Conservation (phyloP, 1,140 invertebrate species). For the Procambarus clarkii region DNA sequence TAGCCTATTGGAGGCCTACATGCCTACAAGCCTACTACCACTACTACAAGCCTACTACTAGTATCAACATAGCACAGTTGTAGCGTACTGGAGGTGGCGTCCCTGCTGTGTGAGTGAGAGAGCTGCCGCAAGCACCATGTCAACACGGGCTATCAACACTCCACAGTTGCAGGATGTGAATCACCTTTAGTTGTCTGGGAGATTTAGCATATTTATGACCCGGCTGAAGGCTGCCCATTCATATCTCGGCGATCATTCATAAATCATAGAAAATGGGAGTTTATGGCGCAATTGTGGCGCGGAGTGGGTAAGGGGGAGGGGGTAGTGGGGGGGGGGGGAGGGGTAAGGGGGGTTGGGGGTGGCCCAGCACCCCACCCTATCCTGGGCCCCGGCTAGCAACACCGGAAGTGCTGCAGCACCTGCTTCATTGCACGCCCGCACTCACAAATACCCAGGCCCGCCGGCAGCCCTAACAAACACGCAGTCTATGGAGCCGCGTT, state of each 20-base stretch:
- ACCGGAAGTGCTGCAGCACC: too few species aligned
- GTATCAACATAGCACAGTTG: too few species aligned
- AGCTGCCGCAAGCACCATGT: not conserved
- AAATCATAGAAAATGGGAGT: constrained; percentile 12
- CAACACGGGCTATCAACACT: not conserved
- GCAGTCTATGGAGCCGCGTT: too few species aligned
- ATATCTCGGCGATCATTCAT: constrained; percentile 3
- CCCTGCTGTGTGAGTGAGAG: not conserved
- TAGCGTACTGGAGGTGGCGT: too few species aligned
- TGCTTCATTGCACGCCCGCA: too few species aligned
- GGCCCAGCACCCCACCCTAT: not conserved
- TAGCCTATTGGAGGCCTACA: too few species aligned
- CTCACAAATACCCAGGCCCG: too few species aligned
- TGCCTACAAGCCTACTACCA: too few species aligned
- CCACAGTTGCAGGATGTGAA: not conserved
- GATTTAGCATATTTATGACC: not conserved
- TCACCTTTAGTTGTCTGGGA: not conserved
- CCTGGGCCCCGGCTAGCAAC: too few species aligned
- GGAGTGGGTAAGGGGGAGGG: not conserved
- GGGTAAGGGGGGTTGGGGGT: not conserved
- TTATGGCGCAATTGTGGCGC: not conserved
- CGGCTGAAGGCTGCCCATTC: not conserved
- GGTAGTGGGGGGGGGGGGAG: not conserved
- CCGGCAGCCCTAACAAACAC: too few species aligned
- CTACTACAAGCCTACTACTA: too few species aligned